Evolutionary conservation across 2,797 vertebrate species (phyloP).

Genomic region (Sardinella longiceps): DNA sequence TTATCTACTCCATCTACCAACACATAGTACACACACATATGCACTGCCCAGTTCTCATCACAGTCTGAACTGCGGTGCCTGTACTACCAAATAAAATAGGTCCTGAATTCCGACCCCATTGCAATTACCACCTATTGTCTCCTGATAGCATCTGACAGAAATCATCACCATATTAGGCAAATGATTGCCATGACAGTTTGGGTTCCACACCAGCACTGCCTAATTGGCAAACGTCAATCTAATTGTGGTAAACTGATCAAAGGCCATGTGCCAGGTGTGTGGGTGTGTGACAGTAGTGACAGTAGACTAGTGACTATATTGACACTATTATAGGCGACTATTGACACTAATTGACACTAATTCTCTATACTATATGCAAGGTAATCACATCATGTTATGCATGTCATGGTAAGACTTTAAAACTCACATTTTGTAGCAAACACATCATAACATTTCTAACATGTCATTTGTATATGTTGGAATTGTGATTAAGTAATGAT

Average conservation of each 20-base stretch:
- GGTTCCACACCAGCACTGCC: not conserved
- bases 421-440: no score
- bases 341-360: no score
- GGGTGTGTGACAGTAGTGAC: not conserved
- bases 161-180: not conserved
- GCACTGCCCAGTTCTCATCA: not conserved
- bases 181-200: not conserved
- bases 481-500: no score
- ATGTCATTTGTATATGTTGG: no score
- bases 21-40: not conserved
- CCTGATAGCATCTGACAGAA: not conserved
- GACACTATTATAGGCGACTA: no score
- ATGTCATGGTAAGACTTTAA: no score
- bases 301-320: not conserved
- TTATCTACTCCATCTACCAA: not conserved
- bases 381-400: no score
- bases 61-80: no score
- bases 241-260: not conserved
- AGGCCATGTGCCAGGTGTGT: not conserved
- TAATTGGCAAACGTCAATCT: not conserved
- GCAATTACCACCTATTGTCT: not conserved
- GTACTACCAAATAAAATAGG: not conserved
- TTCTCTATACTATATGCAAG: no score
- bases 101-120: not conserved
- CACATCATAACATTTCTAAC: no score